Base-by-base conservation (phyloP, 2,888 invertebrate genomes). In the Imbricaverruca yamaguchii region DNA sequence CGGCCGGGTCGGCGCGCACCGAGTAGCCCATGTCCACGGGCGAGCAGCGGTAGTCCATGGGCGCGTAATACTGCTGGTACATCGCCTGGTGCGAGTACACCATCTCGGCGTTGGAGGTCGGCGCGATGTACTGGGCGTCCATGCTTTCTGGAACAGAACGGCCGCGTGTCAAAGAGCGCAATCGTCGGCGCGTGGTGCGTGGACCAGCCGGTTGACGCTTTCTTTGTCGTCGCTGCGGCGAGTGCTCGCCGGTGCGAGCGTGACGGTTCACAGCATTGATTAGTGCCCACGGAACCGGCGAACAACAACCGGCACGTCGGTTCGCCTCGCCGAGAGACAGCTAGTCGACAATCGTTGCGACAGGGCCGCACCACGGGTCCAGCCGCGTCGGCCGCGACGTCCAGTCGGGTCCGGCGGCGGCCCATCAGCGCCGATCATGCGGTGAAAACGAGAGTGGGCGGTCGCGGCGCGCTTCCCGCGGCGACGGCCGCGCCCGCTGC, bases 361-460 rank as follows among this genome's bases (percentile, higher is more conserved):
- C 39, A 39, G 39, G 39, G 2, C 39, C 39, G 39, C 39, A 3
- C 39, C 39, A 39, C 39, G 39, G 39, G 39, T 39, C 39, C 39
- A 4, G 39, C 39, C 39, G 4, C 39, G 39, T 39, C 39, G 39
- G 39, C 39, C 39, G 39, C 39, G 39, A 39, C 39, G 39, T 39
- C 39, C 39, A 39, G 39, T 39, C 39, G 39, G 39, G 39, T 39
- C 39, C 39, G 39, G 39, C 12, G 65, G 65, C 23, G 8, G 23
- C 12, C 39, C 69, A 69, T 15, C 25, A 69, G 7, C 69, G 39
- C 69, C 12, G 4, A 25, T 74, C 7, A 21, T 18, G 55, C 10
- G 55, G 74, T 55, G 74, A 74, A 74, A 74, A 74, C 55, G 55
- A 74, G 74, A 74, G 74, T 74, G 74, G 65, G 25, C 67, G 25